Evolutionary conservation across 1,140 invertebrate species (phyloP).

Genomic region (Drosophila tsacasi): DNA sequence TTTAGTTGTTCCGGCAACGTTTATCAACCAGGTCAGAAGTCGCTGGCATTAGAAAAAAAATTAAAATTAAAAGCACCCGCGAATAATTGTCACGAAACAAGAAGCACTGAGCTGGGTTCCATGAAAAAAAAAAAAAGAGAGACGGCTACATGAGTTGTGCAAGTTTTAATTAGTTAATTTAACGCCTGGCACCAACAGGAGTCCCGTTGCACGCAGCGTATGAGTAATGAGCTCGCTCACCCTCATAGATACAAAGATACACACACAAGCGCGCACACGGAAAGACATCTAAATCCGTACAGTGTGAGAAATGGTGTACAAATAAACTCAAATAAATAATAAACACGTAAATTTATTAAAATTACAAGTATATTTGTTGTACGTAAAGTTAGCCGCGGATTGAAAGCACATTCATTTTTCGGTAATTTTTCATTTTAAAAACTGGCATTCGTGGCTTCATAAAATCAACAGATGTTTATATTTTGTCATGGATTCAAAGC

Average conservation of each 20-base stretch:
- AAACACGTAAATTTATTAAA: too few relatives aligned
- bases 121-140: constrained; percentile 9
- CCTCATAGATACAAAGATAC: constrained; percentile 21
- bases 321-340: too few relatives aligned
- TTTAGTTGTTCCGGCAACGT: constrained; percentile 64
- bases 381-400: rapidly evolving
- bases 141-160: constrained; percentile 53
- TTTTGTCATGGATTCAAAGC: background rate
- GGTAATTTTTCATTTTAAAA: background rate
- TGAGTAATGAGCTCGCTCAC: constrained; percentile 68
- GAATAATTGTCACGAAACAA: constrained; percentile 55
- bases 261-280: constrained; percentile 13
- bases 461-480: background rate
- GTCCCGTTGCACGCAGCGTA: constrained; percentile 61
- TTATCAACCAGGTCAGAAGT: constrained; percentile 60
- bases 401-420: background rate
- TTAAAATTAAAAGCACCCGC: constrained; percentile 43
- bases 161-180: constrained; percentile 84
- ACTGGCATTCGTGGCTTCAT: background rate
- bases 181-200: constrained; percentile 72
- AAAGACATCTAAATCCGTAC: constrained; percentile 28
- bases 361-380: background rate
- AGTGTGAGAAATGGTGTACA: background rate
- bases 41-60: constrained; percentile 33
- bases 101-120: constrained; percentile 3